Evolutionary conservation across 2,888 invertebrate species (phyloP).

Genomic region (Phalangium opilio): DNA sequence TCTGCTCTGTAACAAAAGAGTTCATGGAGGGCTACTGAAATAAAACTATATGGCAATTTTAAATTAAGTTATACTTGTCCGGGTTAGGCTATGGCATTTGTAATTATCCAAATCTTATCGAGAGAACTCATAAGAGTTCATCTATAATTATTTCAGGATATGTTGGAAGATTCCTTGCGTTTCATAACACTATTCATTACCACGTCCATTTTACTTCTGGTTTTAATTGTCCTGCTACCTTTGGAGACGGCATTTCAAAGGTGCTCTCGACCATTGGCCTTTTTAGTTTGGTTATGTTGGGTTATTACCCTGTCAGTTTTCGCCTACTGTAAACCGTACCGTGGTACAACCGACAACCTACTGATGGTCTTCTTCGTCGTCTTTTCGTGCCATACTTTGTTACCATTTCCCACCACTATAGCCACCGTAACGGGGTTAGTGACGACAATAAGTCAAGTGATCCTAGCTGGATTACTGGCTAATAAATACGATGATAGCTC

Average conservation of each 20-base stretch:
- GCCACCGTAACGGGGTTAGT: conserved; percentile 52
- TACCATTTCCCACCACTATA: conserved; percentile 57
- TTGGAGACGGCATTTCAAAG: conserved; percentile 17
- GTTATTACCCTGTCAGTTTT: conserved; percentile 45
- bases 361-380: conserved; percentile 60
- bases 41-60: no score
- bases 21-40: no score
- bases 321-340: conserved; percentile 37
- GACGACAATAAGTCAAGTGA: conserved; percentile 50
- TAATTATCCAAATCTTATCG: no score
- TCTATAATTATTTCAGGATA: conserved; percentile 13
- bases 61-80: no score
- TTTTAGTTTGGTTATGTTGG: conserved; percentile 32
- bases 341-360: conserved; percentile 34
- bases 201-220: conserved; percentile 9
- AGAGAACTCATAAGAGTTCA: no score
- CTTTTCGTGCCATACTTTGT: conserved; percentile 67
- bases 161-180: conserved; percentile 15
- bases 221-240: conserved; percentile 15
- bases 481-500: conserved; percentile 32
- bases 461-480: conserved; percentile 41
- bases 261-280: conserved; percentile 15
- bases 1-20: no score
- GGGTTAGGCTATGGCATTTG: no score
- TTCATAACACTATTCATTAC: conserved; percentile 12